These are phyloP conservation scores for Malurus leucopterus DNA, from an alignment of 2,797 vertebrate genomes.

Conservation along the genomic window DNA sequence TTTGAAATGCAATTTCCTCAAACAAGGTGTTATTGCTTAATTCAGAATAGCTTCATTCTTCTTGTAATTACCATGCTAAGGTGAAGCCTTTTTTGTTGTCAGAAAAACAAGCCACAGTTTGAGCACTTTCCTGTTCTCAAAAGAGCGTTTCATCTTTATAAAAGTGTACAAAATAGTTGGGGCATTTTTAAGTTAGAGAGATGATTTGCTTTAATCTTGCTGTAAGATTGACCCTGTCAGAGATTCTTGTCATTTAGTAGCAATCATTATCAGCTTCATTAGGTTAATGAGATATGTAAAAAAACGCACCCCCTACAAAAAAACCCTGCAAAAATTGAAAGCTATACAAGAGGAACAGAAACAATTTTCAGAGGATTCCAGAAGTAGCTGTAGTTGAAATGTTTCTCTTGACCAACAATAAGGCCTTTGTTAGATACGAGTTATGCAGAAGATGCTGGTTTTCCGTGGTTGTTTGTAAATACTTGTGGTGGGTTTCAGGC, in stretches of 20 bases:
- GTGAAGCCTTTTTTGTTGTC: background rate
- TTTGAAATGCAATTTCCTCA: background rate
- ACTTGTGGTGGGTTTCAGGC: background rate
- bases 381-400: background rate
- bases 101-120: background rate
- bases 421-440: background rate
- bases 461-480: background rate
- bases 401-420: background rate
- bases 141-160: background rate
- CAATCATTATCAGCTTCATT: background rate
- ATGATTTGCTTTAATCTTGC: background rate
- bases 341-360: background rate
- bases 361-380: background rate
- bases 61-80: background rate
- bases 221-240: background rate
- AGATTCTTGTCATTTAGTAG: background rate
- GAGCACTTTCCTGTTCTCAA: background rate
- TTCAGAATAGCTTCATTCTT: background rate
- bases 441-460: background rate
- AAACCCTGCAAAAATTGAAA: rapidly evolving
- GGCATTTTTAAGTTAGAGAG: background rate
- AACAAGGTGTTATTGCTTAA: background rate
- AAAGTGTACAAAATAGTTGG: background rate
- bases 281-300: background rate
- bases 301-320: background rate